Conservation (phyloP, 92 coral and sea anemone genomes). For the Muricea muricata region DNA sequence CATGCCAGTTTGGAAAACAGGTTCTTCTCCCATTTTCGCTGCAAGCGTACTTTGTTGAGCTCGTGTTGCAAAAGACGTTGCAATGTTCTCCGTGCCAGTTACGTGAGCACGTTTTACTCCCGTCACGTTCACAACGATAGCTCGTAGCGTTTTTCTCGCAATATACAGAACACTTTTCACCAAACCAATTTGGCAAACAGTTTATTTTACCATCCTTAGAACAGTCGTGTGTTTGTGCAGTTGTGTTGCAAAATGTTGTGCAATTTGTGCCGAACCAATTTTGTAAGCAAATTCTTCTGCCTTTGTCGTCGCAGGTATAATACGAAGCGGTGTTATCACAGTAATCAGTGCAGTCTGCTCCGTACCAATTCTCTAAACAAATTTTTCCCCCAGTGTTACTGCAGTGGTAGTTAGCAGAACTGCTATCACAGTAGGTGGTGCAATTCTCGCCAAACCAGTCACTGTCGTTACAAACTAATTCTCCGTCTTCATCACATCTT, state of each 20-base stretch:
- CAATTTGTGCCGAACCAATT: slow-evolving; percentile 70
- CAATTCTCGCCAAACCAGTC: slow-evolving; percentile 70
- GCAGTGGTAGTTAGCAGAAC: background rate
- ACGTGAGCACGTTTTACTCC: slow-evolving; percentile 41
- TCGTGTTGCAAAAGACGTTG: slow-evolving; percentile 38
- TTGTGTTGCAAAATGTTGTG: slow-evolving; percentile 52
- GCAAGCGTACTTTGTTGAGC: slow-evolving; percentile 12
- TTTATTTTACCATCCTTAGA: background rate
- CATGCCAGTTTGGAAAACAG: slow-evolving; percentile 49
- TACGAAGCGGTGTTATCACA: slow-evolving; percentile 51
- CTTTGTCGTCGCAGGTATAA: slow-evolving; percentile 59
- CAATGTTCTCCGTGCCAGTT: slow-evolving; percentile 65
- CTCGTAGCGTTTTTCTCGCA: slow-evolving; percentile 2
- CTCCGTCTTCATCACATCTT: slow-evolving; percentile 53
- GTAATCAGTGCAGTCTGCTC: slow-evolving; percentile 7
- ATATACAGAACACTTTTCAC: slow-evolving; percentile 32
- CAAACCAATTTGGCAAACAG: slow-evolving; percentile 58
- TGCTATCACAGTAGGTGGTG: slow-evolving; percentile 53
- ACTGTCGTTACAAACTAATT: slow-evolving; percentile 51
- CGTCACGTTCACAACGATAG: slow-evolving; percentile 28
- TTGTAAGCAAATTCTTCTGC: slow-evolving; percentile 57
- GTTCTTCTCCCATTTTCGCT: slow-evolving; percentile 22
- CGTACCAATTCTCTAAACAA: slow-evolving; percentile 79
- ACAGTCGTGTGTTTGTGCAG: slow-evolving; percentile 32
- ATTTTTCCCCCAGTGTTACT: slow-evolving; percentile 43